Conservation (phyloP, 2,888 invertebrate species). For the Leptinotarsa tumamoca region DNA sequence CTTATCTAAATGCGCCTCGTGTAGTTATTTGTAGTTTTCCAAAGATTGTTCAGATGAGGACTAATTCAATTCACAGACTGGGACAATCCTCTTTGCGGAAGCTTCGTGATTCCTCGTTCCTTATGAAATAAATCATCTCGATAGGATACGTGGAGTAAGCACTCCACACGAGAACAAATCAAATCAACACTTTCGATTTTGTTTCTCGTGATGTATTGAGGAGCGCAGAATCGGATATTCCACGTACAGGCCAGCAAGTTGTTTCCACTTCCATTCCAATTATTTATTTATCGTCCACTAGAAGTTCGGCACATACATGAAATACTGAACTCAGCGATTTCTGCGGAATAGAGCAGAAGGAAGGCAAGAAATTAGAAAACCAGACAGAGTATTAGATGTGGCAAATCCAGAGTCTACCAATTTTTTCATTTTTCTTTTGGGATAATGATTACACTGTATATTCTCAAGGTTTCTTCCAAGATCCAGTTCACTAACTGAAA, state of each 20-base stretch:
- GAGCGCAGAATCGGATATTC: conserved; percentile 1
- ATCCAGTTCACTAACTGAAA: too few species aligned
- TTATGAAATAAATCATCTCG: conserved; percentile 15
- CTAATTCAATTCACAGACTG: conserved; percentile 15
- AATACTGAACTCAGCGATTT: conserved; percentile 10
- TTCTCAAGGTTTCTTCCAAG: too few species aligned
- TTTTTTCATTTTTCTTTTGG: too few species aligned
- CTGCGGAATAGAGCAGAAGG: neutral
- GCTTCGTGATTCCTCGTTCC: conserved; percentile 17
- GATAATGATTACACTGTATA: too few species aligned
- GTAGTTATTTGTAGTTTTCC: conserved; percentile 18
- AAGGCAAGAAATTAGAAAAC: neutral
- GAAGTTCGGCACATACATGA: neutral
- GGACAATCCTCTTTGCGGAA: neutral
- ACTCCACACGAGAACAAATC: neutral
- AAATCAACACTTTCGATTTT: conserved; percentile 13
- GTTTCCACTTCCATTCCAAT: conserved; percentile 16
- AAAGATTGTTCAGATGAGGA: conserved; percentile 14
- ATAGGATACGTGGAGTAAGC: conserved; percentile 17
- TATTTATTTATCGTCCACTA: conserved; percentile 2
- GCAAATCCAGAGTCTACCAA: too few species aligned
- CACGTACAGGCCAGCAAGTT: conserved; percentile 13
- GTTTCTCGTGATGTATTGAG: conserved; percentile 5
- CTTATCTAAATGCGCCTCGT: conserved; percentile 1
- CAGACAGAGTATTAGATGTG: too few species aligned